Base-by-base conservation (phyloP, 2,797 vertebrate species). In the Eulemur mongoz region DNA sequence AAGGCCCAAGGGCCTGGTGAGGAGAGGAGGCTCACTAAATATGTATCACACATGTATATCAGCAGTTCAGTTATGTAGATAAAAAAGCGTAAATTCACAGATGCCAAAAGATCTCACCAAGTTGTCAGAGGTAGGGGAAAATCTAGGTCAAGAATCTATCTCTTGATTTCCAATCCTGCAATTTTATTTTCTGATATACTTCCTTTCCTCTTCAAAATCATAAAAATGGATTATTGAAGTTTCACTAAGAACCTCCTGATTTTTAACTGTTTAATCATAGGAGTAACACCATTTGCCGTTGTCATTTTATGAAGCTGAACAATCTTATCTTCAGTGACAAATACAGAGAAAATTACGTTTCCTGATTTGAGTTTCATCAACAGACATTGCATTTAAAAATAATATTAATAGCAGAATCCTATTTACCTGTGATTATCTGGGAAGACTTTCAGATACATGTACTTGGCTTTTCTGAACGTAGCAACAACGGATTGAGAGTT, bases 21-120 rank as follows among this genome's bases (percentile, higher is more conserved):
- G 63, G 43, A 61, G 50, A 61, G 45, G 32, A 14, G 14, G 22
- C 27, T 86, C 8, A 23, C 22, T 14, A 30, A 27, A 11, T 17
- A 40, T 18, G 15, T 12, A 10, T 4, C 7, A 40, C 12, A 40
- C 1, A 0, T 7, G 12, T 3, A 7, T 2, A n/a, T 25, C 25
- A 18, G 12, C 17, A 15, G 30, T 57, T n/a, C 43, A n/a, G 20
- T 8, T 22, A 38, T 12, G 5, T 1, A 30, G 43, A 18, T 32
- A 18, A 73, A 73, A n/a, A 43, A 54, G 4, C 5, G 6, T 3
- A 80, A 54, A 75, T 67, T 52, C 50, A 63, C 22, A 27, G 15
- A 22, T 2, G 3, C 65, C 1, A 20, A 52, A 67, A 67, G n/a
- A 14, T 43, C 50, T 75, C 23, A 57, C 25, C 61, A 54, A 27